Evolutionary conservation across 2,888 invertebrate genomes (phyloP), one percentile per base, ranked within the genome.

Genomic region (Belgica antarctica): DNA sequence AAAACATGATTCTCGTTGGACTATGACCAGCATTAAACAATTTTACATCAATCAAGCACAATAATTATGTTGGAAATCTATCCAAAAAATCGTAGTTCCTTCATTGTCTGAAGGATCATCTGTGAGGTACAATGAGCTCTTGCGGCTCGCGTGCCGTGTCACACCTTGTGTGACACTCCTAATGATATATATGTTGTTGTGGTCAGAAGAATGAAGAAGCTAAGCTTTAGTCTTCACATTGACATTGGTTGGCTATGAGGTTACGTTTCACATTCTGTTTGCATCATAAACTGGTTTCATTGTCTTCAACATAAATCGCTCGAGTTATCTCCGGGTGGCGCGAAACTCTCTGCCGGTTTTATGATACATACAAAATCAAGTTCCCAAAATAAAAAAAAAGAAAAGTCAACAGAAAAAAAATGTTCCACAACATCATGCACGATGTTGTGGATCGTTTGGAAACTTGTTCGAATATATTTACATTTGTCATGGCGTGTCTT

Each of bases 251-350:
- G 7, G 15, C 47, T 47, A 47, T n/a, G 47, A 47, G 47, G 52
- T 7, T 52, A 15, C 2, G 52, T 24, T 52, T 4, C 2, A 12
- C 24, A 22, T 52, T 52, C 24, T 52, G 17, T 52, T 52, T 52
- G 52, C 47, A 47, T 47, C 47, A 15, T 10, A 52, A 52, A 41
- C 41, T 41, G 41, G 41, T 41, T 41, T 41, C 22, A 41, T 41
- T 41, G 34, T 41, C 10, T 41, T n/a, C 15, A n/a, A 5, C 12
- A 10, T 5, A 41, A 5, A 41, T n/a, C 8, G 41, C 12, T 31
- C 31, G 31, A 31, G 4, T 7, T 31, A 31, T 31, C 10, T 31
- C n/a, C n/a, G n/a, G n/a, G n/a, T n/a, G n/a, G n/a, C n/a, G n/a
- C n/a, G n/a, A n/a, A n/a, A n/a, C n/a, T n/a, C n/a, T n/a, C n/a